A percentile compares a stretch with the other conserved stretches of the same genome.
phyloP scores from a whole-genome alignment of 2,113 vertebrate species.

The Spheniscus mendiculus region DNA sequence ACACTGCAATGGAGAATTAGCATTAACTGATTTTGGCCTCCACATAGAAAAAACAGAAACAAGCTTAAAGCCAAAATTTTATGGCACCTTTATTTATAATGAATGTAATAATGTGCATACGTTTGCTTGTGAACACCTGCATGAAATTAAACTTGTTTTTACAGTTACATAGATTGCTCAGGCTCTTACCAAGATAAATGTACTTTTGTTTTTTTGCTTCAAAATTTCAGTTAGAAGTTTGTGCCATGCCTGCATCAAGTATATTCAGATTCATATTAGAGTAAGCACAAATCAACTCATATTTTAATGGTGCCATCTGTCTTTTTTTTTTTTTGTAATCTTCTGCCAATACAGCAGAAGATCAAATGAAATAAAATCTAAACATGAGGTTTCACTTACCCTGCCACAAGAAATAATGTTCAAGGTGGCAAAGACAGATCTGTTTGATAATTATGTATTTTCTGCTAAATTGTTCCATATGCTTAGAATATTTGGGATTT shows the following conservation, averaged over 20 bases:
- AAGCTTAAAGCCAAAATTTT: not conserved
- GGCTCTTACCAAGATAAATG: constrained; percentile 19
- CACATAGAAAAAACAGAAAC: not conserved
- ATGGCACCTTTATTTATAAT: constrained; percentile 28
- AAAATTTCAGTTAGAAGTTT: constrained; percentile 35
- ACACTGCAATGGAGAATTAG: not conserved
- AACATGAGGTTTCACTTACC: constrained; percentile 51
- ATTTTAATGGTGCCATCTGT: constrained; percentile 40
- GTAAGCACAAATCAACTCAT: constrained; percentile 41
- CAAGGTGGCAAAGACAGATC: constrained; percentile 62
- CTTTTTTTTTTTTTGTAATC: not conserved
- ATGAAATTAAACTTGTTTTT: constrained; percentile 53
- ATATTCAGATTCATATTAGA: constrained; percentile 17
- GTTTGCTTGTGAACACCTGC: constrained; percentile 38
- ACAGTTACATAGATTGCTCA: not conserved
- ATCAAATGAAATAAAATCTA: constrained; percentile 42
- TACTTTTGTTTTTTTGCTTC: not conserved
- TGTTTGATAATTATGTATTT: constrained; percentile 46
- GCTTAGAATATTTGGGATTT: constrained; percentile 5
- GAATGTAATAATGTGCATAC: not conserved
- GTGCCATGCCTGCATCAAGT: constrained; percentile 21
- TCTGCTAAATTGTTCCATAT: constrained; percentile 53
- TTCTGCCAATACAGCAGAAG: constrained; percentile 4
- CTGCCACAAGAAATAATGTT: constrained; percentile 50
- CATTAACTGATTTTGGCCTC: not conserved